Conservation (phyloP, 1,140 invertebrate genomes). For the Vanessa tameamea region DNA sequence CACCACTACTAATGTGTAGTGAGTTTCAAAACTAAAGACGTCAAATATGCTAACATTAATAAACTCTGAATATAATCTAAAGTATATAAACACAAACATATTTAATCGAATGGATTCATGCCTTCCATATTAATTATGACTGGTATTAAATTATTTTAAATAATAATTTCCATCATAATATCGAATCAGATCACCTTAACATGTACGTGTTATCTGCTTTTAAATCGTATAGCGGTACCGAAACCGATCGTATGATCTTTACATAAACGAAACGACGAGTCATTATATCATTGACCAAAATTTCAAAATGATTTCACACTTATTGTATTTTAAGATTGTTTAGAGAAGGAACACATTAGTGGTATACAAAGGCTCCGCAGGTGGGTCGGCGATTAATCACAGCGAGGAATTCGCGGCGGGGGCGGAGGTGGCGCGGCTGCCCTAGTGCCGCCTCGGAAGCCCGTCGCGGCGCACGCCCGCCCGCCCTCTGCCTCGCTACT, state of each 20-base stretch:
- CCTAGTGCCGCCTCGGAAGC: conserved; percentile 67
- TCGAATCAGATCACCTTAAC: too few relatives aligned
- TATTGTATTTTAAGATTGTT: conserved; percentile 50
- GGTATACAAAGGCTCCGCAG: conserved; percentile 75
- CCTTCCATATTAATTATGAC: too few relatives aligned
- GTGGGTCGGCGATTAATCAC: conserved; percentile 76
- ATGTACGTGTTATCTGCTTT: too few relatives aligned
- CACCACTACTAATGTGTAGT: too few relatives aligned
- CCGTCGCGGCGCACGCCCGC: conserved; percentile 56
- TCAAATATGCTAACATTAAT: too few relatives aligned
- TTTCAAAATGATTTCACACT: conserved; percentile 14
- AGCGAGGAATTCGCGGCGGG: conserved; percentile 60
- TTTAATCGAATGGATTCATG: too few relatives aligned
- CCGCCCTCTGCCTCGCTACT: conserved; percentile 34
- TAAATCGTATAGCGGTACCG: too few relatives aligned
- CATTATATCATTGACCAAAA: conserved; percentile 18
- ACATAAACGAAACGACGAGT: background rate
- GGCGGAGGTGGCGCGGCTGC: conserved; percentile 59
- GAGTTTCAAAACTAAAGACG: too few relatives aligned
- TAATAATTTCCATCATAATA: too few relatives aligned
- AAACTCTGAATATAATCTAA: too few relatives aligned
- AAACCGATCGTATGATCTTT: background rate
- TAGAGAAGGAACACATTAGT: conserved; percentile 69
- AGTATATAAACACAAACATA: too few relatives aligned
- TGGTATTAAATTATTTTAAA: too few relatives aligned